Base-by-base conservation (phyloP, 2,113 vertebrate genomes). In the Archilochus colubris region DNA sequence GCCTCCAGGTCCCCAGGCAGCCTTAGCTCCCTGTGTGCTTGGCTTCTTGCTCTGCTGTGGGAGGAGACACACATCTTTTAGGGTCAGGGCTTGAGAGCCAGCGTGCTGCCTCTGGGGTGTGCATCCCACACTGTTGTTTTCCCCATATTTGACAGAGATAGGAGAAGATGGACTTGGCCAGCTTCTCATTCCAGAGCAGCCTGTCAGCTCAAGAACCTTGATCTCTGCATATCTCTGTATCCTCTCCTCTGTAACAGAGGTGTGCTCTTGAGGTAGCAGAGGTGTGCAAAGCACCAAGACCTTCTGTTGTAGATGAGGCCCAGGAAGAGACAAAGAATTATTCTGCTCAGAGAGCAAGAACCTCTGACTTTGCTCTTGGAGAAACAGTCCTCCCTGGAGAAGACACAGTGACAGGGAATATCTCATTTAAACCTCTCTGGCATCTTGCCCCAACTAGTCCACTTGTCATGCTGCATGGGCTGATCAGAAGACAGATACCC, bases 211-310 rank as follows among this genome's bases (percentile, higher is more conserved):
- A 15, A 48, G n/a, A 73, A 7, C 44, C 20, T 17, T 12, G 30
- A 69, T 40, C 27, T 8, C 27, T 20, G 2, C 6, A 4, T n/a
- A 21, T 15, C 33, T 58, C n/a, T 64, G 17, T 50, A 25, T 55
- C 44, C 23, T 5, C 19, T 63, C 33, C 59, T 15, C 0, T 54
- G 89, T 66, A 91, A 72, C 6, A 55, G 36, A 70, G 18, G 6
- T 57, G 25, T 77, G 75, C 30, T 0, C 0, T 14, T 1, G 0
- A 38, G 38, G 27, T 70, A 84, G 33, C 0, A 0, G 43, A 68
- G 36, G 21, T 14, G 3, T 46, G 27, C 4, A 0, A 31, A 75
- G 33, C 61, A 50, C 40, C 46, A n/a, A 44, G 33, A 46, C 57
- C 7, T 67, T 88, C 25, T 79, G 10, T 14, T 82, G 54, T 22